These are phyloP conservation scores for Chauna torquata DNA, from an alignment of 2,113 vertebrate genomes.

Conservation along the genomic window DNA sequence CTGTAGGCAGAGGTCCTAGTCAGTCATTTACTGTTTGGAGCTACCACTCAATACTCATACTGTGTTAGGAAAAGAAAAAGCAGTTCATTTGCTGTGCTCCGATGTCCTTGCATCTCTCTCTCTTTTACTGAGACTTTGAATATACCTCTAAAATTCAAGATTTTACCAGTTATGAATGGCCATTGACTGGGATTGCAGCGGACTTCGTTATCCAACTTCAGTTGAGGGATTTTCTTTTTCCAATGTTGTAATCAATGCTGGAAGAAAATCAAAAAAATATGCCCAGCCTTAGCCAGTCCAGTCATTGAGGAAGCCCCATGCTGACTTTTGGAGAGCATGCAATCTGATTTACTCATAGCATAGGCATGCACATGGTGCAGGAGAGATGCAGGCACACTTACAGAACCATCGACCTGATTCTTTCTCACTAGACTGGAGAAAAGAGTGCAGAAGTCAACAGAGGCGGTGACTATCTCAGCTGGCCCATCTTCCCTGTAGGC, in stretches of 20 bases:
- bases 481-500: not conserved
- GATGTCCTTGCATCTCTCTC: not conserved
- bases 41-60: not conserved
- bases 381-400: not conserved
- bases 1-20: not conserved
- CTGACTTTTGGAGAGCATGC: not conserved
- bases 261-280: not conserved
- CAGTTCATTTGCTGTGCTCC: not conserved
- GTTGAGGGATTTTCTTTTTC: not conserved
- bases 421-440: not conserved
- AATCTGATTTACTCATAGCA: accelerated
- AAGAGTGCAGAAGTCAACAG: not conserved
- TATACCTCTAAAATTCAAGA: not conserved
- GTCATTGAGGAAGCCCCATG: not conserved
- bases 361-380: not conserved
- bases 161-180: not conserved
- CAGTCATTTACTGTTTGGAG: not conserved
- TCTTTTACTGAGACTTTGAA: not conserved
- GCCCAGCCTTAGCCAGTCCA: not conserved
- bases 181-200: not conserved
- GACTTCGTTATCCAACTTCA: not conserved
- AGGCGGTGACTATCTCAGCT: not conserved
- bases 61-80: not conserved
- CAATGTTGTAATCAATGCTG: not conserved
- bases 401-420: not conserved